Evolutionary conservation across 2,888 invertebrate genomes (phyloP).

Genomic region (Diarsia rubi): DNA sequence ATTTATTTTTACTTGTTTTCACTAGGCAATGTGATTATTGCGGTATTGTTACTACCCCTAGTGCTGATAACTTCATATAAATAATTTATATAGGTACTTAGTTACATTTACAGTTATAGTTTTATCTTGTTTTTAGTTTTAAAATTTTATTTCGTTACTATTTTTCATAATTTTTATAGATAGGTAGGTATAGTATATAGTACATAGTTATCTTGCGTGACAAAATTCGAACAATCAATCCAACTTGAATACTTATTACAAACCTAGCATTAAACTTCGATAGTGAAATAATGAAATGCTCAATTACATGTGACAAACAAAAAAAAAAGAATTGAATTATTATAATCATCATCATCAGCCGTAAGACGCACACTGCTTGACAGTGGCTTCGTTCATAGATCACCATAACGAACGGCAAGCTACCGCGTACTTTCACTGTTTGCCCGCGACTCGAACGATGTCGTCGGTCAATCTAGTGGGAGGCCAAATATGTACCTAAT

Average conservation of each 20-base stretch:
- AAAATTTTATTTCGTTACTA: constrained; percentile 38
- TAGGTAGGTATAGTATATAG: too few species aligned
- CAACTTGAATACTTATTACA: background rate
- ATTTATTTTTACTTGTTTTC: constrained; percentile 22
- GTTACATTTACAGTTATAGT: constrained; percentile 13
- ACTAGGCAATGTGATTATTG: background rate
- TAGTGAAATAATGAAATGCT: background rate
- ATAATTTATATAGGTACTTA: constrained; percentile 11
- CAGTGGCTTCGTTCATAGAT: too few species aligned
- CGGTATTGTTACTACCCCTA: constrained; percentile 10
- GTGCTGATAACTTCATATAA: background rate
- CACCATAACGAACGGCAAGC: too few species aligned
- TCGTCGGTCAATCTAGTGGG: too few species aligned
- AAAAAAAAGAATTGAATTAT: background rate
- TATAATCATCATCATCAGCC: too few species aligned
- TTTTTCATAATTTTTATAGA: background rate
- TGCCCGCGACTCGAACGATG: too few species aligned
- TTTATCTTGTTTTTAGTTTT: constrained; percentile 25
- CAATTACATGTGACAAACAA: background rate
- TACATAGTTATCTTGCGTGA: background rate
- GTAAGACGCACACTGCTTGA: too few species aligned
- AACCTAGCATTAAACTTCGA: background rate
- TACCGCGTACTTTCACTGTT: too few species aligned
- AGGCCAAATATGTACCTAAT: too few species aligned
- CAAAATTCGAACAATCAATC: background rate